Evolutionary conservation across 2,888 invertebrate genomes (phyloP), one percentile per base, ranked within the genome.

Genomic region (Neelides folsomi): DNA sequence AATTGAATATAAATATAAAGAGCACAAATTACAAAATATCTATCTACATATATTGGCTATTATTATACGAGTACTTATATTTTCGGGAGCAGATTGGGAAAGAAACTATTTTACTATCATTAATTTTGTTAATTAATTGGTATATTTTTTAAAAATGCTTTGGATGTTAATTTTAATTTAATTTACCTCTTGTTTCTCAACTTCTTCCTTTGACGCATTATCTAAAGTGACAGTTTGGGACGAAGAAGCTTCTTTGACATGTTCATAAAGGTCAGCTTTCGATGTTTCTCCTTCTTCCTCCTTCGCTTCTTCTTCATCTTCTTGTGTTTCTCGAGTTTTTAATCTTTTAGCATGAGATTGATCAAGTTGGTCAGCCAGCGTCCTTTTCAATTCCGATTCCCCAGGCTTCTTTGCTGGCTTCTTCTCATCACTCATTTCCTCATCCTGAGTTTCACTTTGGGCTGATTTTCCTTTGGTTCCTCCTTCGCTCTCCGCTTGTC

Each of bases 241-340:
- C 53, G 79, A 77, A 55, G 83, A 81, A 0, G 84, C 80, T 60
- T 87, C 82, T 66, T 83, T 82, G 2, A 92, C 82, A 68, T 92
- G 90, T 67, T 90, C 84, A 70, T 82, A 89, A 56, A 83, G 77
- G 54, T 85, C 82, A 3, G 73, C 68, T 15, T 66, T 51, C 7
- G 49, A 66, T 47, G 72, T 66, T 50, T 27, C 27, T 67, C 67
- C 6, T 5, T 8, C 12, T 2, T 56, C 20, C 12, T 44, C 38
- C 6, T n/a, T 10, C 18, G 27, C 13, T 9, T 71, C 68, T 41
- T 68, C 67, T 10, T 34, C 44, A 35, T 60, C 48, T 6, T 63
- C 55, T 45, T 77, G 73, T 12, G 77, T 70, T 55, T 78, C 76
- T 34, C 78, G 68, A 1, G 77, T 74, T 71, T 15, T 77, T 36